Conservation (phyloP, 2,888 invertebrate species). For the Tiliacea aurago region DNA sequence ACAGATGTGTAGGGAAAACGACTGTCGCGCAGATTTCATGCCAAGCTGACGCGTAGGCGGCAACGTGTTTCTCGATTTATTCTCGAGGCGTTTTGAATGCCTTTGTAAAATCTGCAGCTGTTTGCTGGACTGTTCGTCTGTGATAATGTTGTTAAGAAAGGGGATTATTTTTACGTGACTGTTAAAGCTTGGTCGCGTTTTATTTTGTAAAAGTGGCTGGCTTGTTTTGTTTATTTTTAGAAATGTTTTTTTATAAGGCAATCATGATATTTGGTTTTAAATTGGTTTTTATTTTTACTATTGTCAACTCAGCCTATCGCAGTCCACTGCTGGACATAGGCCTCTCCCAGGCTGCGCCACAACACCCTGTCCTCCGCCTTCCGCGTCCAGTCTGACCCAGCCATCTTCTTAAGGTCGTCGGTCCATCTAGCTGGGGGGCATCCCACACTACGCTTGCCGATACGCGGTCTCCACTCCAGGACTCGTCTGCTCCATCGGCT, state of each 20-base stretch:
- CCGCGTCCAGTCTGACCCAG: too few relatives aligned
- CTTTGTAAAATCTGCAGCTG: conserved; percentile 58
- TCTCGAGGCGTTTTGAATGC: conserved; percentile 43
- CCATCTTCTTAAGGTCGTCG: too few relatives aligned
- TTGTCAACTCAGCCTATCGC: too few relatives aligned
- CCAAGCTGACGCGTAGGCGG: conserved; percentile 35
- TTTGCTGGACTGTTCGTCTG: conserved; percentile 23
- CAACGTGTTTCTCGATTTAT: conserved; percentile 50
- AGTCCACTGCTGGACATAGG: too few relatives aligned
- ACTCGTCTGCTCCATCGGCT: too few relatives aligned
- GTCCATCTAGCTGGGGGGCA: too few relatives aligned
- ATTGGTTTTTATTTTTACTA: too few relatives aligned
- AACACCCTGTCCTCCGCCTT: too few relatives aligned
- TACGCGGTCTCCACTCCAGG: too few relatives aligned
- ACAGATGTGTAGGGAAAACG: conserved; percentile 40
- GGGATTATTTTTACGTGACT: conserved; percentile 32
- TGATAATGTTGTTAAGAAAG: conserved; percentile 12
- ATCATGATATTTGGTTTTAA: neutral
- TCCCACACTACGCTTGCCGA: too few relatives aligned
- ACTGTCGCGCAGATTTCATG: conserved; percentile 47
- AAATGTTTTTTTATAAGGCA: neutral
- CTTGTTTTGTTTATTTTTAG: conserved; percentile 1
- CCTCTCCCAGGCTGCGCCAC: too few relatives aligned
- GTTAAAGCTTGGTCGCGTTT: neutral
- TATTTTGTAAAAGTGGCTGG: conserved; percentile 14